Evolutionary conservation across 2,888 invertebrate genomes (phyloP), one percentile per base, ranked within the genome.

Genomic region (Drosophila imparisetae): DNA sequence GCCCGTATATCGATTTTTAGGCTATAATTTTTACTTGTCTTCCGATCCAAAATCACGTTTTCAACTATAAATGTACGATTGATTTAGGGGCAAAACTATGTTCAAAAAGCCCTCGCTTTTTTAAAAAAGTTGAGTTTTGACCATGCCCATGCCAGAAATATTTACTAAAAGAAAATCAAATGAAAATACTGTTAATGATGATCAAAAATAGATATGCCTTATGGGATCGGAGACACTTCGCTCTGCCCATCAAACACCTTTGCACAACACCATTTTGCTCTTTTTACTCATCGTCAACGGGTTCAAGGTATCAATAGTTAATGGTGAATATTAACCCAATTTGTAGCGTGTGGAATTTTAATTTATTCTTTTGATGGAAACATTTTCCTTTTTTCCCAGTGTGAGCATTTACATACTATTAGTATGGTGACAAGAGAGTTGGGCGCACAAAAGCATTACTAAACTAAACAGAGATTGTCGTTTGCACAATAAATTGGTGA

Each of bases 401-500:
- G 49, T 55, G 2, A 13, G 29, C 18, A 54, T 54, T 27, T 54
- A n/a, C 18, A 54, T 36, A 18, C n/a, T n/a, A 38, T 38, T 38
- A 18, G 42, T 38, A 29, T 52, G 38, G 13, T 32, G 24, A 50
- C 52, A 64, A 63, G 67, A 72, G 67, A 78, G 61, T 49, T 72
- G 24, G 42, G 34, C 29, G n/a, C 45, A 50, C 27, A 30, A 64
- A 58, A 15, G 61, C 38, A 63, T 68, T 72, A 38, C 53, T n/a
- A 55, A 54, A 67, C 38, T 57, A 50, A 40, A 53, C 50, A 34
- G 50, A 55, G 52, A 67, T 53, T 58, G 66, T 8, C 8, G 32
- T 53, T 75, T 79, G 66, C 84, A 75, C 78, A 79, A 86, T 65
- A 49, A 64, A 71, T 58, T 58, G 66, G 48, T 63, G 66, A 72